Conservation (phyloP, 2,888 invertebrate species). For the Tipula confusa region DNA sequence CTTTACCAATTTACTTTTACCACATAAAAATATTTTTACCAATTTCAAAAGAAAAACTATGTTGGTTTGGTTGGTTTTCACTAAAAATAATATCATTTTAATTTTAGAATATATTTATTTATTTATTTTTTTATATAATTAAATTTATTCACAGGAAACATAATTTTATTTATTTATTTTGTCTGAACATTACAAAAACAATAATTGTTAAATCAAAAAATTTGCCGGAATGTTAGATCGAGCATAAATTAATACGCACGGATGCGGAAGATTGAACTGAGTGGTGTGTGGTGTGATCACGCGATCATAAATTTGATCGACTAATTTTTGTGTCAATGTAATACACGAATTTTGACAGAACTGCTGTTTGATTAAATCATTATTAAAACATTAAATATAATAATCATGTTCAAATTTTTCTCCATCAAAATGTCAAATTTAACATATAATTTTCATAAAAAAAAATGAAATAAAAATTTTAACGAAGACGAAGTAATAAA, state of each 20-base stretch:
- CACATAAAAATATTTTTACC: not conserved
- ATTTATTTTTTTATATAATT: not conserved
- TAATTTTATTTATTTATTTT: not conserved
- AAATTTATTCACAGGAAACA: slow-evolving; percentile 12
- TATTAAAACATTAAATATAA: not conserved
- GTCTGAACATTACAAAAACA: not conserved
- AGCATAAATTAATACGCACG: no score
- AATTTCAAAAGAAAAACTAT: not conserved
- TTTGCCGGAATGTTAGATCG: not conserved
- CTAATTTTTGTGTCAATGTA: not conserved
- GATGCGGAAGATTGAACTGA: no score
- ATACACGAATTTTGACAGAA: not conserved
- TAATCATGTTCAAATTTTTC: not conserved
- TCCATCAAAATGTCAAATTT: not conserved
- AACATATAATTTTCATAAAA: not conserved
- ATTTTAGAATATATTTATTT: not conserved
- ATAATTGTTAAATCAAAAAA: not conserved
- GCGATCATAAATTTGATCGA: not conserved
- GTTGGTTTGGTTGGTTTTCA: not conserved
- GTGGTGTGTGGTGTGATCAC: not conserved
- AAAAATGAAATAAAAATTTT: not conserved
- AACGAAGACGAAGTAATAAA: not conserved
- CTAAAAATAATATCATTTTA: not conserved
- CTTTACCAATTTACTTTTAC: not conserved
- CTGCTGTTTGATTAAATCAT: not conserved